Evolutionary conservation across 1,140 invertebrate species (phyloP), one percentile per base, ranked within the genome.

Genomic region (Ptiloglossa arizonensis): DNA sequence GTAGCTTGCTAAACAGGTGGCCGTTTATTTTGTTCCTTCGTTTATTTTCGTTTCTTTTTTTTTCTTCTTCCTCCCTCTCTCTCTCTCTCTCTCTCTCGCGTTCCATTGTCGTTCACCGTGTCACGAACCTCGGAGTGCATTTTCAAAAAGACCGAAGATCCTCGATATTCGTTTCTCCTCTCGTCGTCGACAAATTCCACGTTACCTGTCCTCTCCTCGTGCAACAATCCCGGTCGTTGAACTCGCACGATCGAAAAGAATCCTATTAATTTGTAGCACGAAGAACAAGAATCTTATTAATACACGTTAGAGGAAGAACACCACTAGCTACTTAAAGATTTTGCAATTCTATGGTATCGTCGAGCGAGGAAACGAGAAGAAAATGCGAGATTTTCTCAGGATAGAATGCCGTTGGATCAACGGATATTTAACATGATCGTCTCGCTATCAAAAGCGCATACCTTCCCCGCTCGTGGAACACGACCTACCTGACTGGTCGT

Each of bases 1-100:
- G 13, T 48, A 46, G 67, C 67, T 62, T 71, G 74, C 57, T 77
- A 70, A 77, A 71, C 74, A 62, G 67, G 46, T 60, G 67, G n/a
- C 44, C 56, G 41, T 77, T 60, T 52, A 41, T 48, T 70, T 60
- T 52, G 38, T 41, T 44, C 32, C 59, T 24, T 44, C 66, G 38
- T 44, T 15, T 60, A 27, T 50, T 52, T 32, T 50, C 1, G 9
- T 35, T 66, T 48, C 48, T 15, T 15, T 52, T n/a, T n/a, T n/a
- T n/a, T n/a, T n/a, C n/a, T n/a, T n/a, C n/a, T n/a, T n/a, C n/a
- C n/a, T n/a, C n/a, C n/a, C n/a, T n/a, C n/a, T n/a, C n/a, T n/a
- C n/a, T n/a, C n/a, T n/a, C n/a, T n/a, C n/a, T n/a, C n/a, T n/a
- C n/a, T n/a, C n/a, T n/a, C n/a, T n/a, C n/a, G n/a, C n/a, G n/a